phyloP scores from a whole-genome alignment of 2,888 invertebrate species.

The Meta bourneti region DNA sequence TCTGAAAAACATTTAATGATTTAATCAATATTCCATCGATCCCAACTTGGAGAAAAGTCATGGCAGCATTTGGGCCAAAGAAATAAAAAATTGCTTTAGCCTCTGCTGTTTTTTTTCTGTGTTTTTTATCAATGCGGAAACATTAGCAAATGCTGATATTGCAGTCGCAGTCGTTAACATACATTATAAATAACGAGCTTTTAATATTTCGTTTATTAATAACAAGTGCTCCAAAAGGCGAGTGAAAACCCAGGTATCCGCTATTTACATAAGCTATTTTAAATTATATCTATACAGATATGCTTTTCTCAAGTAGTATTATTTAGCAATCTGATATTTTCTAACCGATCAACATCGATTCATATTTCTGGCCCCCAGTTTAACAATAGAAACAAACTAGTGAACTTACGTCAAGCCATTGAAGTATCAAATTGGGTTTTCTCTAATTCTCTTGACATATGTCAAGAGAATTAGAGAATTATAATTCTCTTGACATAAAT shows the following conservation, averaged over 20 bases:
- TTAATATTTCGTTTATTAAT: slow-evolving; percentile 74
- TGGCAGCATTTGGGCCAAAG: slow-evolving; percentile 71
- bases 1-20: slow-evolving; percentile 76
- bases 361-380: too few relatives aligned
- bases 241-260: slow-evolving; percentile 7
- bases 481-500: too few relatives aligned
- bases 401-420: too few relatives aligned
- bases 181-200: slow-evolving; percentile 75
- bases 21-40: slow-evolving; percentile 76
- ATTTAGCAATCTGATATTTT: neutral
- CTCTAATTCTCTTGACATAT: too few relatives aligned
- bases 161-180: slow-evolving; percentile 72
- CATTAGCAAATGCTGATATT: slow-evolving; percentile 73
- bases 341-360: too few relatives aligned
- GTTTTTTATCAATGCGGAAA: slow-evolving; percentile 25
- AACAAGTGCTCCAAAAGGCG: slow-evolving; percentile 28
- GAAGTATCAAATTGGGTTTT: too few relatives aligned
- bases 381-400: too few relatives aligned
- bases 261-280: slow-evolving; percentile 49
- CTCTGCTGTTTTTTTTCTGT: slow-evolving; percentile 43
- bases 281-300: slow-evolving; percentile 2
- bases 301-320: neutral
- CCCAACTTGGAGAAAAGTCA: slow-evolving; percentile 62
- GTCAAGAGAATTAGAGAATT: too few relatives aligned
- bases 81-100: slow-evolving; percentile 72